Conservation (phyloP, 2,113 vertebrate genomes). For the Dromiciops gliroides region DNA sequence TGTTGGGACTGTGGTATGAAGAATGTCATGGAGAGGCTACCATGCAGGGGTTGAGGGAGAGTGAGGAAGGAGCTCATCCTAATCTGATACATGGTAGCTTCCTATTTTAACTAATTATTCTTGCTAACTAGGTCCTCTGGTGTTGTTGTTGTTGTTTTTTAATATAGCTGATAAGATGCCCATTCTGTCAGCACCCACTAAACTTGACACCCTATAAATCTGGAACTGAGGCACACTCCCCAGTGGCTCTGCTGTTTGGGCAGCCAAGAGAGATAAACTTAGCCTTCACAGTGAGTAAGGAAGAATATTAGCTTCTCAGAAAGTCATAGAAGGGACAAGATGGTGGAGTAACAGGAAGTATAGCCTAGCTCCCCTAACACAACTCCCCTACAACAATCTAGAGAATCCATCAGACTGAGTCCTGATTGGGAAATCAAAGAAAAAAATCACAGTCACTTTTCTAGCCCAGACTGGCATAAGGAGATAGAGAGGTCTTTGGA, state of each 20-base stretch:
- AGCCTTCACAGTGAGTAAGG: background rate
- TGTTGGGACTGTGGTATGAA: background rate
- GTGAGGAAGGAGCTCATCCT: background rate
- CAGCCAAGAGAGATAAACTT: background rate
- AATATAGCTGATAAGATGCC: background rate
- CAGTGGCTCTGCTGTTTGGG: background rate
- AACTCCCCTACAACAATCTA: background rate
- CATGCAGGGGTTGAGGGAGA: background rate
- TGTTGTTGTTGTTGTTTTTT: no score
- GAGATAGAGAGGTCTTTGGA: background rate
- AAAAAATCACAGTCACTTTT: background rate
- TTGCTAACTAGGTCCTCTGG: background rate
- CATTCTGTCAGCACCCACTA: background rate
- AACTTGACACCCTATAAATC: background rate
- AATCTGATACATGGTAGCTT: background rate
- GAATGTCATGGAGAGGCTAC: background rate
- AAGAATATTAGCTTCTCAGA: background rate
- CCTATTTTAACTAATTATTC: background rate
- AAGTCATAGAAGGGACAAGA: background rate
- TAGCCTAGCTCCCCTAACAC: background rate
- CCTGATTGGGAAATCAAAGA: background rate
- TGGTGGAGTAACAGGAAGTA: background rate
- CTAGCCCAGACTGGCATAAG: background rate
- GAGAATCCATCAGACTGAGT: background rate
- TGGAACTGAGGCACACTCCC: background rate